Base-by-base conservation (phyloP, 2,113 vertebrate species). In the rabbit (Oryctolagus cuniculus) region DNA sequence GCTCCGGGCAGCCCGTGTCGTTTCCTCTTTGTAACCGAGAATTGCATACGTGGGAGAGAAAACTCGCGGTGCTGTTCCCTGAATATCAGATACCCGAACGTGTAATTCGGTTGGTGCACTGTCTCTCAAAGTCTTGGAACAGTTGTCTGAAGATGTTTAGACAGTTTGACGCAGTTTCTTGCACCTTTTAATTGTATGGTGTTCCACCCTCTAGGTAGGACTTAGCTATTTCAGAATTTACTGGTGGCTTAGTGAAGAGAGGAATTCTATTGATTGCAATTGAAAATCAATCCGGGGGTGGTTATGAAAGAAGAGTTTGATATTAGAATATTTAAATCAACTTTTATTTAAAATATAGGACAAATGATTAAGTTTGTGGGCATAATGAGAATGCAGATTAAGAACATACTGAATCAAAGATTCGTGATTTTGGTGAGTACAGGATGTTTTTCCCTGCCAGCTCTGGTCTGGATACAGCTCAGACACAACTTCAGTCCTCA, bases 21-120 rank as follows among this genome's bases (percentile, higher is more conserved):
- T 93, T 96, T 96, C 53, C 85, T 87, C 84, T 95, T 96, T 94
- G 51, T 77, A 29, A 53, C 96, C 69, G 36, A 34, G 92, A 94
- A 53, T 79, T 92, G 94, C 80, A 19, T 61, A 6, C 85, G 8
- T 27, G 29, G 77, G 53, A 44, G 88, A 34, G 38, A 81, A 92
- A 93, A 67, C 36, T 67, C 31, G 12, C 67, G 6, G 67, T 34
- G 77, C 63, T 77, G 7, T 38, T 91, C 27, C 38, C 2, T 79
- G 6, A 29, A n/a, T 72, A 51, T 64, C 58, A 55, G 74, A 72
- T 89, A 80, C 9, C 83, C 24, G 38, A 44, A n/a, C 22, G 1
- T 34, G 51, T 36, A 64, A 44, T 91, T 86, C 19, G 19, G 49
- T 83, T 25, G 55, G 63, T 89, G 51, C 7, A 17, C 34, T 87